A percentile compares a stretch with the other conserved stretches of the same genome.
Conservation (phyloP, 2,797 vertebrate species). For the Setipinna tenuifilis region DNA sequence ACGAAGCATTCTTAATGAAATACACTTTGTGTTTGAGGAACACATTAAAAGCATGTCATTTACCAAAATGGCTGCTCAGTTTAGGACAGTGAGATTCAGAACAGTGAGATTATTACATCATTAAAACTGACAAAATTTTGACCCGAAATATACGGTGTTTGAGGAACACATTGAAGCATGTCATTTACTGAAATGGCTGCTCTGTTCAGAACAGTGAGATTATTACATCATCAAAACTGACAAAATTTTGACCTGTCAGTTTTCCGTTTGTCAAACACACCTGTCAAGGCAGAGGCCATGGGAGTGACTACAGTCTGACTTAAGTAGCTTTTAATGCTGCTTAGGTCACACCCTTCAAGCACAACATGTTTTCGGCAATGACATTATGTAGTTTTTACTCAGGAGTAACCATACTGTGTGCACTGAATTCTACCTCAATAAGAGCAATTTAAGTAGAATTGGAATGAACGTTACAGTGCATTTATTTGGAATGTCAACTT, state of each 20-base stretch:
- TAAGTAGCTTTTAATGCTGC: neutral
- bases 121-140: neutral
- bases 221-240: neutral
- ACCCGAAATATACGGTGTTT: neutral
- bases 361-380: neutral
- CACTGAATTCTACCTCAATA: neutral
- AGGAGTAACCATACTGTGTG: neutral
- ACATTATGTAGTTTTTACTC: neutral
- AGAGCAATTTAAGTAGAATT: neutral
- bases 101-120: neutral
- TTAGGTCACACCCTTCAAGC: neutral
- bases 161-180: neutral
- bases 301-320: neutral
- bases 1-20: too few species aligned
- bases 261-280: neutral
- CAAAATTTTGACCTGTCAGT: neutral
- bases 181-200: too few species aligned
- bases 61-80: too few species aligned
- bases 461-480: too few species aligned
- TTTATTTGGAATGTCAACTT: too few species aligned
- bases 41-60: neutral
- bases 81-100: neutral
- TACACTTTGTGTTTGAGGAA: neutral
- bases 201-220: neutral
- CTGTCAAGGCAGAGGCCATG: neutral